Base-by-base conservation (phyloP, 2,797 vertebrate genomes). In the Urosaurus nigricauda region DNA sequence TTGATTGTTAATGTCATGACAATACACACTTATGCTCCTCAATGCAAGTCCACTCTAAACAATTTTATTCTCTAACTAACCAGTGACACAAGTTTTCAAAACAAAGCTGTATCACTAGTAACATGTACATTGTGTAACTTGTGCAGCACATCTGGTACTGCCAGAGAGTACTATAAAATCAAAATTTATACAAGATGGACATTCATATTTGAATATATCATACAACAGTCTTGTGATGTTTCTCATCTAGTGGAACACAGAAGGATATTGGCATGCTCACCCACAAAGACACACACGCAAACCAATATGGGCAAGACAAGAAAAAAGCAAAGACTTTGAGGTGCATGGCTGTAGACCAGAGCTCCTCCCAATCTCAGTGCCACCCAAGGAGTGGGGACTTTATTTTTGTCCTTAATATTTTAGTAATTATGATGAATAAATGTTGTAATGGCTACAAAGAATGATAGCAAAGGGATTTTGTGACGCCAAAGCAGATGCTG, bases 221-320 rank as follows among this genome's bases (percentile, higher is more conserved):
- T 93, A 83, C 86, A 90, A 91, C 85, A 91, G 85, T 94, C 90
- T 92, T 88, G 84, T 91, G 91, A 79, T 83, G 56, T 75, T 84
- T 84, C 75, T 79, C 40, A 85, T 79, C 92, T 78, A 35, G 43
- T 29, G 26, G 86, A 85, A 87, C 71, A 75, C 79, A 0, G 0
- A 89, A 90, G 58, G 63, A 87, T 94, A 87, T 92, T 89, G 74
- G 40, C 89, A 82, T 77, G 83, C 65, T 26, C 58, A 88, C 79
- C 43, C 51, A 87, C 79, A 60, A 37, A 60, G 35, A 85, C 21
- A 56, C 24, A 32, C 73, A 73, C 89, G 9, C 7, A 85, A 37
- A 92, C 90, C 78, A 65, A 83, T 1, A 89, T 86, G 7, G n/a
- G 17, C 75, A 16, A 85, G 43, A 47, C 84, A 80, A 68, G 91